A percentile compares a stretch with the other conserved stretches of the same genome.
These are phyloP conservation scores for Leptinotarsa lineolata DNA, from an alignment of 1,140 invertebrate genomes.

Conservation along the genomic window DNA sequence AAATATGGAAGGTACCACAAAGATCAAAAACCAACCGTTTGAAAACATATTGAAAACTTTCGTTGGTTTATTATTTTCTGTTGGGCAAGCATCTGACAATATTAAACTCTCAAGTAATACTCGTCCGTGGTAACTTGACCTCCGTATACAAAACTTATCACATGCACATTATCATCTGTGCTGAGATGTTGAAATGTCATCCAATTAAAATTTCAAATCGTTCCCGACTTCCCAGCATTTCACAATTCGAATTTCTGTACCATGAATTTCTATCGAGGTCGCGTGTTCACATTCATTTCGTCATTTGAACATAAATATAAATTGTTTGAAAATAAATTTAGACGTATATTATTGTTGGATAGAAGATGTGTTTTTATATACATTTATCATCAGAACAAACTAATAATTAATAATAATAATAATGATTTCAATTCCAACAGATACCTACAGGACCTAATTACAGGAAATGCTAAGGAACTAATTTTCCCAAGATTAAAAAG, in stretches of 20 bases:
- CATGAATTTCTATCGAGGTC: slow-evolving; percentile 5
- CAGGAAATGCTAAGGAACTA: too few species aligned
- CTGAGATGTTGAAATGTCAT: slow-evolving; percentile 1
- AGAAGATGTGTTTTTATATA: background rate
- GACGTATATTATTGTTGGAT: background rate
- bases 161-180: background rate
- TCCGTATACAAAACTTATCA: background rate
- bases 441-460: too few species aligned
- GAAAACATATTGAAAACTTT: too few species aligned
- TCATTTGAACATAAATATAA: background rate
- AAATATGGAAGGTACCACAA: too few species aligned
- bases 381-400: too few species aligned
- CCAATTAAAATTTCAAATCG: slow-evolving; percentile 3
- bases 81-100: too few species aligned
- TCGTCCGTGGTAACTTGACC: background rate
- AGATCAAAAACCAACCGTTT: too few species aligned
- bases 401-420: too few species aligned
- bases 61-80: too few species aligned
- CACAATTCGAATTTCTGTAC: slow-evolving; percentile 6
- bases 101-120: background rate
- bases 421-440: too few species aligned
- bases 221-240: slow-evolving; percentile 4
- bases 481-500: too few species aligned
- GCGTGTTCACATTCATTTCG: background rate
- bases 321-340: background rate